Evolutionary conservation across 2,113 vertebrate genomes (phyloP).

Genomic region (Brienomyrus brachyistius): DNA sequence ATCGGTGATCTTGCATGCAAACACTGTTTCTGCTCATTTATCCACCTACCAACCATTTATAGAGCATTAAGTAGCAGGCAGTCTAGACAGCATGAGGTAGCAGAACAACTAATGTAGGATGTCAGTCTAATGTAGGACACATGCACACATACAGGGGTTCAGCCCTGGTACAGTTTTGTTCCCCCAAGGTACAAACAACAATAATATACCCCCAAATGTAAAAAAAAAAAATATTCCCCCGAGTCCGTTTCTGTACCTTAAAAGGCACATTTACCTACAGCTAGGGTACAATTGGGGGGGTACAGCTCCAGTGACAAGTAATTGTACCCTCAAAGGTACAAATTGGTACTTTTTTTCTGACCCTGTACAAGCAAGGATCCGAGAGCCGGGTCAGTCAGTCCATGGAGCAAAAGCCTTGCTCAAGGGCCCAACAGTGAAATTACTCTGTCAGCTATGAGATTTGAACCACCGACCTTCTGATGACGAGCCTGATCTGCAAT

Average conservation of each 20-base stretch:
- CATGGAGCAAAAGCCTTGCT: neutral
- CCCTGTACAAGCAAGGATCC: neutral
- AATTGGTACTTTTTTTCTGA: neutral
- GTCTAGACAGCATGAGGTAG: neutral
- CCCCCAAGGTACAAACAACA: neutral
- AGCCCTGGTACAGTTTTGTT: neutral
- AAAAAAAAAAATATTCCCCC: neutral
- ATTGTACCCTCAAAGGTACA: neutral
- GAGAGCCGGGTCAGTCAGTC: neutral
- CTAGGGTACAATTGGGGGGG: neutral
- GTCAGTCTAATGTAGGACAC: neutral
- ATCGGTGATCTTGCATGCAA: neutral
- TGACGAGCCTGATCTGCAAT: neutral
- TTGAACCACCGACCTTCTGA: neutral
- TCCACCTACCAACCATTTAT: neutral
- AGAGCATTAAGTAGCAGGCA: neutral
- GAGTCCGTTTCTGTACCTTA: neutral
- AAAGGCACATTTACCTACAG: neutral
- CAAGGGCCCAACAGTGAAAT: neutral
- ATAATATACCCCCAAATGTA: neutral
- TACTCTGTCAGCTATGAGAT: neutral
- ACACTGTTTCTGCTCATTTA: neutral
- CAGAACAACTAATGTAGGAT: slow-evolving; percentile 18
- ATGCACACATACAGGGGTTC: neutral
- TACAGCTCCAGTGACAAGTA: too few relatives aligned